These are phyloP conservation scores for Hypsibius dujardini DNA, from an alignment of 1,140 invertebrate species.

Conservation along the genomic window DNA sequence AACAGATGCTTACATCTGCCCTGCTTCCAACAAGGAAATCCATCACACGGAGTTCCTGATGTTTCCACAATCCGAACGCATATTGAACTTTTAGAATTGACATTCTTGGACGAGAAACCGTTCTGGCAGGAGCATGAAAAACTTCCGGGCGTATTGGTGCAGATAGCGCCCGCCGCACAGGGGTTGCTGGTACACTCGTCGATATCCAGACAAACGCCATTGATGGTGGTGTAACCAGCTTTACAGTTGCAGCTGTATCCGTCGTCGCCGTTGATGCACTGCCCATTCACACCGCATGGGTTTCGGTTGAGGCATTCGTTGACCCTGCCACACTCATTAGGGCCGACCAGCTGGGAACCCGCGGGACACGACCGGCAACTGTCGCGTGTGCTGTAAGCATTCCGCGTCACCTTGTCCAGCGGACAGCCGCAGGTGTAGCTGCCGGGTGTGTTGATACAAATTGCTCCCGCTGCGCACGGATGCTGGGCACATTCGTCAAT, in stretches of 20 bases:
- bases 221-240: slow-evolving; percentile 40
- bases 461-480: slow-evolving; percentile 55
- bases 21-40: background rate
- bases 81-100: slow-evolving; percentile 26
- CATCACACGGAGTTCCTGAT: slow-evolving; percentile 3
- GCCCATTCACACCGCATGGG: slow-evolving; percentile 58
- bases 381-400: background rate
- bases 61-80: background rate
- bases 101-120: slow-evolving; percentile 34
- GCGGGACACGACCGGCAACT: background rate
- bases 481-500: slow-evolving; percentile 58
- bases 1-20: too few relatives aligned
- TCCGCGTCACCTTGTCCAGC: slow-evolving; percentile 32
- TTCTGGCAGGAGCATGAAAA: slow-evolving; percentile 58
- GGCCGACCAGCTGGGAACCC: background rate
- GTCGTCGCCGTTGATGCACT: slow-evolving; percentile 47
- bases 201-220: slow-evolving; percentile 38
- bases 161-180: slow-evolving; percentile 57
- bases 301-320: background rate
- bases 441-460: slow-evolving; percentile 57
- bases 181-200: slow-evolving; percentile 57
- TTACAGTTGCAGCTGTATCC: slow-evolving; percentile 56
- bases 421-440: slow-evolving; percentile 61
- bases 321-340: slow-evolving; percentile 2
- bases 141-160: slow-evolving; percentile 57